A percentile compares a stretch with the other conserved stretches of the same genome.
These are phyloP conservation scores for Drosophila seclusa DNA, from an alignment of 2,888 invertebrate genomes.

Conservation along the genomic window DNA sequence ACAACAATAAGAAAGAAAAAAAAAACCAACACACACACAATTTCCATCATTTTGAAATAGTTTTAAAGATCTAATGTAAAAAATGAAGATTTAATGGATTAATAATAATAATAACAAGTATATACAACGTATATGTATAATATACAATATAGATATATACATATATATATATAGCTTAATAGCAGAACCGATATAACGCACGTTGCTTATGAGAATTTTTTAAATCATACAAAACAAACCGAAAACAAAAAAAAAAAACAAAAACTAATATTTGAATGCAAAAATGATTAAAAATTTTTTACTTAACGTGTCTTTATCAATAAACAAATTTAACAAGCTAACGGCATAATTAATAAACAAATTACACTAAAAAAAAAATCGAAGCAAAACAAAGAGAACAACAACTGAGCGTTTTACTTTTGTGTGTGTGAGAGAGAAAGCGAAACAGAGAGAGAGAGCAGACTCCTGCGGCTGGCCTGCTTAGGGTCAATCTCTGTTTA, in stretches of 20 bases:
- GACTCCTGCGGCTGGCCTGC: too few relatives aligned
- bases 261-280: constrained; percentile 62
- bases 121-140: constrained; percentile 57
- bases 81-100: constrained; percentile 61
- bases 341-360: constrained; percentile 70
- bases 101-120: constrained; percentile 44
- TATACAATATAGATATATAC: constrained; percentile 43
- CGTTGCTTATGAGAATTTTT: constrained; percentile 79
- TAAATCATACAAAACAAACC: constrained; percentile 67
- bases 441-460: background rate
- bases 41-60: constrained; percentile 71
- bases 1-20: constrained; percentile 11
- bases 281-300: constrained; percentile 68
- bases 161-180: constrained; percentile 66
- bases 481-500: too few relatives aligned
- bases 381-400: constrained; percentile 42
- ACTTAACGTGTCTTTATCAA: constrained; percentile 81
- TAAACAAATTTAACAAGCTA: constrained; percentile 62
- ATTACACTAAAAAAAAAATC: constrained; percentile 52
- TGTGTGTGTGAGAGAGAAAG: background rate
- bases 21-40: constrained; percentile 18
- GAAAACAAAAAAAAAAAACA: constrained; percentile 38
- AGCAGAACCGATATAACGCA: constrained; percentile 77
- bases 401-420: constrained; percentile 54
- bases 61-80: constrained; percentile 73